A percentile compares a stretch with the other conserved stretches of the same genome.
These are phyloP conservation scores for Mionectes olivaceus DNA, from an alignment of 2,797 vertebrate genomes.

Conservation along the genomic window DNA sequence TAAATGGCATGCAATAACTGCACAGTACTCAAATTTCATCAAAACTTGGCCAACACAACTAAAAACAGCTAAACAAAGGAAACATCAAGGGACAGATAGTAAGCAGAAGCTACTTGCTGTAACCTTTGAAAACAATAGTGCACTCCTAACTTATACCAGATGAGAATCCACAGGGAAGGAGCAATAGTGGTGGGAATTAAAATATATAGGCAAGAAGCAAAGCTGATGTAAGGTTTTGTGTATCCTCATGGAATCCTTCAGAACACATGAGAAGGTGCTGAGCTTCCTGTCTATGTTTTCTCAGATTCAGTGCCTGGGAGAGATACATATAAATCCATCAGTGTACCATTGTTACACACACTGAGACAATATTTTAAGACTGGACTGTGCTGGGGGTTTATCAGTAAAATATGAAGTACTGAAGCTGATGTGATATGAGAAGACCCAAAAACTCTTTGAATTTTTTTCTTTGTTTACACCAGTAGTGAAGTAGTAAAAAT, in stretches of 20 bases:
- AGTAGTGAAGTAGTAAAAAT: not conserved
- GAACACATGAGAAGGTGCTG: not conserved
- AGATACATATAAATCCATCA: not conserved
- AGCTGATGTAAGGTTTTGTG: not conserved
- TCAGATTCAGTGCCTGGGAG: not conserved
- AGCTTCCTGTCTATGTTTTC: not conserved
- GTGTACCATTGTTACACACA: not conserved
- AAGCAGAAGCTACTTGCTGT: conserved; percentile 31
- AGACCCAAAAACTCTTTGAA: not conserved
- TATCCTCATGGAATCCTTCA: not conserved
- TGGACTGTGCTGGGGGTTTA: not conserved
- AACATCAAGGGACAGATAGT: conserved; percentile 9
- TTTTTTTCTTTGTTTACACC: not conserved
- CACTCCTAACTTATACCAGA: conserved; percentile 21
- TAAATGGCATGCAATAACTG: conserved; percentile 8
- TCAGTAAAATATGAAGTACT: not conserved
- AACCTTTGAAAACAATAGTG: conserved; percentile 22
- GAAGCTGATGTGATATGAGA: not conserved
- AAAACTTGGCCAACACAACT: conserved; percentile 27
- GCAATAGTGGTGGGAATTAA: conserved; percentile 15
- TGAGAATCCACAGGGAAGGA: not conserved
- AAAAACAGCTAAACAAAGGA: conserved; percentile 46
- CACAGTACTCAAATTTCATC: conserved; percentile 26
- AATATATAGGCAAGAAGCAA: not conserved
- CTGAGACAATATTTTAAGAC: not conserved